phyloP scores from a whole-genome alignment of 2,113 vertebrate genomes.

The Spilogale gracilis region DNA sequence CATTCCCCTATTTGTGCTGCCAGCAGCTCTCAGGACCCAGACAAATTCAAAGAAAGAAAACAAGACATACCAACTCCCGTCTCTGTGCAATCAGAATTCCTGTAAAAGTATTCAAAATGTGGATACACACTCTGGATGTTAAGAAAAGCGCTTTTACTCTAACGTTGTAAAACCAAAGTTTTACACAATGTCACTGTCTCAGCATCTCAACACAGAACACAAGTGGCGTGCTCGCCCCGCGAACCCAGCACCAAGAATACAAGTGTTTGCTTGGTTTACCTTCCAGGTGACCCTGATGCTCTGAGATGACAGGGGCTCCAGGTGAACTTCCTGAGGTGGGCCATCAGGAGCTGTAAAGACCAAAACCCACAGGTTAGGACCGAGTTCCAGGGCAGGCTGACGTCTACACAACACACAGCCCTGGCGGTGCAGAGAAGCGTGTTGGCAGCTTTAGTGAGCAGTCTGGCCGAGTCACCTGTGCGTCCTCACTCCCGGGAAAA shows the following conservation, averaged over 20 bases:
- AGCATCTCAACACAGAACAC: background rate
- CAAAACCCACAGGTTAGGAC: constrained; percentile 70
- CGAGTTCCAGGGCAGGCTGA: accelerated
- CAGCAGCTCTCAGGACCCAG: accelerated
- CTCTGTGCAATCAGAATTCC: background rate
- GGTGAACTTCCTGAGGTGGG: constrained; percentile 96
- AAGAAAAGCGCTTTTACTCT: background rate
- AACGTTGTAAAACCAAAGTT: background rate
- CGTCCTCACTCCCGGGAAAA: background rate
- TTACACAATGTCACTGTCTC: background rate
- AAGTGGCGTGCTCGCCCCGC: accelerated
- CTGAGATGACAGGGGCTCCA: constrained; percentile 98
- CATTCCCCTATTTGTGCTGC: accelerated
- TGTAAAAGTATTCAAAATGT: background rate
- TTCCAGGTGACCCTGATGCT: constrained; percentile 99
- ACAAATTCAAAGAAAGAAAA: background rate
- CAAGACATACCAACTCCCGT: accelerated
- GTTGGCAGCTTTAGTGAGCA: accelerated
- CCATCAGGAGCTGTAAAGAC: constrained; percentile 95
- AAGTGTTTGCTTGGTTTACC: constrained; percentile 86
- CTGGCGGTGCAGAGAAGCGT: accelerated
- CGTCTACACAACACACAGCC: background rate
- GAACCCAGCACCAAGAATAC: background rate
- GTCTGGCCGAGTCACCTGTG: accelerated
- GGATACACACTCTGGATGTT: background rate